These are phyloP conservation scores for Gymnocypris eckloni DNA, from an alignment of 2,797 vertebrate genomes.

Conservation along the genomic window DNA sequence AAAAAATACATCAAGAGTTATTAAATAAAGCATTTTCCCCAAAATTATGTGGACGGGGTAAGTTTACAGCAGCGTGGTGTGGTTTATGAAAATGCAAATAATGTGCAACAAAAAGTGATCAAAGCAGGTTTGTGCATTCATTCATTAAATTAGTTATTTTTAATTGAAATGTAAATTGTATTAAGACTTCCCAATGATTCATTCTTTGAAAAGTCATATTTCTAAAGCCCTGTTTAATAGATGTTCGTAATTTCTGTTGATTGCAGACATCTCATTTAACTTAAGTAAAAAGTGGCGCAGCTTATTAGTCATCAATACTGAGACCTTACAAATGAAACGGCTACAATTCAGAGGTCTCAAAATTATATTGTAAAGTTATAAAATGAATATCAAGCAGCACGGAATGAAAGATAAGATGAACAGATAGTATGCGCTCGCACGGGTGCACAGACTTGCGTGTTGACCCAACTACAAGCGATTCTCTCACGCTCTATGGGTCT, in stretches of 20 bases:
- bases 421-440: neutral
- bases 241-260: neutral
- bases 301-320: neutral
- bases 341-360: neutral
- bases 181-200: neutral
- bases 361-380: neutral
- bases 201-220: neutral
- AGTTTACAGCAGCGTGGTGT: neutral
- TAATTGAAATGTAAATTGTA: neutral
- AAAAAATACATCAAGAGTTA: neutral
- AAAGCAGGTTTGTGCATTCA: neutral
- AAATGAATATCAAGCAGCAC: neutral
- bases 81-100: neutral
- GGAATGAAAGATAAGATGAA: neutral
- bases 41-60: neutral
- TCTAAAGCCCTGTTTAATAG: neutral
- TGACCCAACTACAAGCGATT: constrained; percentile 45
- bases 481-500: constrained; percentile 18
- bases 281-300: neutral
- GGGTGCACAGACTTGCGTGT: constrained; percentile 25
- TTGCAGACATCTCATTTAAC: neutral
- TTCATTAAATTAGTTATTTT: neutral
- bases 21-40: neutral
- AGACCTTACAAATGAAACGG: neutral
- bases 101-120: neutral